A percentile compares a stretch with the other conserved stretches of the same genome.
Conservation (phyloP, 2,113 vertebrate species). For the Lagenorhynchus albirostris region DNA sequence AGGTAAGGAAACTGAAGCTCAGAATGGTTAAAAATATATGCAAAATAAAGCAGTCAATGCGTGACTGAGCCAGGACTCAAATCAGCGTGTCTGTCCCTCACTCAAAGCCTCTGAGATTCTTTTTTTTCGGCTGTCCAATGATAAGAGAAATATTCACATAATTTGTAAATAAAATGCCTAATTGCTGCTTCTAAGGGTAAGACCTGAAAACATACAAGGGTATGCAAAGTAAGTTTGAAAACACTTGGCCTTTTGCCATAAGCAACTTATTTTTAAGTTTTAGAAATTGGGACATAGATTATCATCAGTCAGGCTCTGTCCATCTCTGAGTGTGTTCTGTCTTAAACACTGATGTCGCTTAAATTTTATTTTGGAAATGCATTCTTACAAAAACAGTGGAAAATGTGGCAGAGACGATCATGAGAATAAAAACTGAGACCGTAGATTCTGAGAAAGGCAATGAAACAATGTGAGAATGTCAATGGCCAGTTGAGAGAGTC, state of each 20-base stretch:
- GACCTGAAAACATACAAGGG: neutral
- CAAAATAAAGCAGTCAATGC: neutral
- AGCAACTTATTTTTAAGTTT: neutral
- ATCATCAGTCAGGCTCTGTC: neutral
- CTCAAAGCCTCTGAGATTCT: neutral
- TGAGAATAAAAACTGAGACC: neutral
- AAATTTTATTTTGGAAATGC: neutral
- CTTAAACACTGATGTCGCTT: neutral
- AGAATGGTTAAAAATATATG: neutral
- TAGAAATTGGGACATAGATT: neutral
- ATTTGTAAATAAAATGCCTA: neutral
- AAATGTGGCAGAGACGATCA: neutral
- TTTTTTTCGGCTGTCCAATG: neutral
- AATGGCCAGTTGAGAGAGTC: neutral
- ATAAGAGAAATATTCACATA: neutral
- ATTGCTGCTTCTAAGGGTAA: neutral
- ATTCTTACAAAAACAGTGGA: neutral
- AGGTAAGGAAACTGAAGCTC: slow-evolving; percentile 1
- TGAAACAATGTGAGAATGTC: neutral
- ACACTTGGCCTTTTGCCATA: neutral
- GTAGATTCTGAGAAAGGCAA: neutral
- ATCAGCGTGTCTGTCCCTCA: neutral
- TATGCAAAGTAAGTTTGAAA: neutral
- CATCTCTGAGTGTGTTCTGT: neutral
- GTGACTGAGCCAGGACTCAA: neutral